Base-by-base conservation (phyloP, 2,113 vertebrate genomes). In the Falco punctatus region DNA sequence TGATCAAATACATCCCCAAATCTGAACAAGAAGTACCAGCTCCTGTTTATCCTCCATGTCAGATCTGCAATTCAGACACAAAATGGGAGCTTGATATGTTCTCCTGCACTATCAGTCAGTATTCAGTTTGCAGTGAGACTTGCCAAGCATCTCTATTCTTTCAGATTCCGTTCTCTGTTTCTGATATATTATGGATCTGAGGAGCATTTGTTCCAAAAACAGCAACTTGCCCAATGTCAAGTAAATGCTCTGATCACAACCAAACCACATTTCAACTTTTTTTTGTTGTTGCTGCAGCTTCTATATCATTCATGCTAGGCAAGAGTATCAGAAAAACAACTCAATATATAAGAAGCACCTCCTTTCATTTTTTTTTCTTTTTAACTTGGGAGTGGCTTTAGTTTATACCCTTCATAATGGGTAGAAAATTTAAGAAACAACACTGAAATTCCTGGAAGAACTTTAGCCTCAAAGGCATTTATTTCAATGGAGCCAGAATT, bases 61-160 rank as follows among this genome's bases (percentile, higher is more conserved):
- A 96, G 93, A 95, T 79, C 82, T 65, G 77, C 74, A 95, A 91
- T 89, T 96, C 95, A 94, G 93, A 94, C 74, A 92, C 80, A 92
- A 97, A 96, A 95, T 57, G 82, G 92, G 66, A 92, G 59, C 30
- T 52, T 48, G 72, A 66, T 87, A 73, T 70, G 92, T 95, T 96
- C 81, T 91, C 73, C 64, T 62, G 69, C 67, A 57, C 62, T 79
- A 62, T 71, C 69, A 35, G 79, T 67, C 33, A 2, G 71, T 75
- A 65, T 81, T 96, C 89, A 32, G 54, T 33, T 94, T 94, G 83
- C 65, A 85, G 15, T 13, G 20, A 70, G 23, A 12, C 19, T 65
- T 35, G 69, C 73, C 83, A 74, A 58, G 8, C 0, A 4, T 15
- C 65, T 82, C 26, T 11, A 42, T 42, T 42, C 42, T 42, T 14